Conservation (phyloP, 2,113 vertebrate species). For the Pyxicephalus adspersus region DNA sequence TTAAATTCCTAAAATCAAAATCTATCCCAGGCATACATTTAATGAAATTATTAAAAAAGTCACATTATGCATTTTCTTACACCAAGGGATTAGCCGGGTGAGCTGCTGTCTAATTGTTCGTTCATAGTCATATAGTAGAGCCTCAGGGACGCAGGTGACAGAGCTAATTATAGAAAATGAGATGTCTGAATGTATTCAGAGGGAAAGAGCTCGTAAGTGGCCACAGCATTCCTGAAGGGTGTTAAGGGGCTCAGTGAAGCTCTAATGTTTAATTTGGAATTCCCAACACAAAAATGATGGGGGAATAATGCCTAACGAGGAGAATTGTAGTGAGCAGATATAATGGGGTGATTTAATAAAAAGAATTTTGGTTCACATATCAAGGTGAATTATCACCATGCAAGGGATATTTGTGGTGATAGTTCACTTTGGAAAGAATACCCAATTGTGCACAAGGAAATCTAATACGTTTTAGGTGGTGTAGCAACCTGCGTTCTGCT, state of each 20-base stretch:
- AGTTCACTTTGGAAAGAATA: too few species aligned
- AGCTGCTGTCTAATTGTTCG: slow-evolving; percentile 13
- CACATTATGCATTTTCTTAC: background rate
- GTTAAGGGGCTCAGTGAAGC: background rate
- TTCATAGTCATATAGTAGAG: background rate
- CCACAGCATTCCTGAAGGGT: background rate
- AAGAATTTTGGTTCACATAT: too few species aligned
- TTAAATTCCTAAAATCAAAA: background rate
- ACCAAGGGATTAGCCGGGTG: slow-evolving; percentile 8
- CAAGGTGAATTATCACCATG: too few species aligned
- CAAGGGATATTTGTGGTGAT: too few species aligned
- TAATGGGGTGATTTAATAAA: too few species aligned
- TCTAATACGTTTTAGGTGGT: too few species aligned
- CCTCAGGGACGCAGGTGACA: slow-evolving; percentile 25
- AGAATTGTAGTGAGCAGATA: background rate
- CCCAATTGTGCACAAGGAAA: too few species aligned
- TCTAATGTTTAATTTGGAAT: background rate
- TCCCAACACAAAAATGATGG: background rate
- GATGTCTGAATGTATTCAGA: slow-evolving; percentile 1
- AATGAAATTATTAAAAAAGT: background rate
- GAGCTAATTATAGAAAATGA: slow-evolving; percentile 32
- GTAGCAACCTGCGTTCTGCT: too few species aligned
- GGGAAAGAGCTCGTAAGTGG: background rate
- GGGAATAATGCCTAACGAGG: background rate
- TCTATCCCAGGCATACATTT: background rate